Evolutionary conservation across 37 sponge, comb jelly and placozoan species (phyloP).

Genomic region (Halisarca cf. caerulea): DNA sequence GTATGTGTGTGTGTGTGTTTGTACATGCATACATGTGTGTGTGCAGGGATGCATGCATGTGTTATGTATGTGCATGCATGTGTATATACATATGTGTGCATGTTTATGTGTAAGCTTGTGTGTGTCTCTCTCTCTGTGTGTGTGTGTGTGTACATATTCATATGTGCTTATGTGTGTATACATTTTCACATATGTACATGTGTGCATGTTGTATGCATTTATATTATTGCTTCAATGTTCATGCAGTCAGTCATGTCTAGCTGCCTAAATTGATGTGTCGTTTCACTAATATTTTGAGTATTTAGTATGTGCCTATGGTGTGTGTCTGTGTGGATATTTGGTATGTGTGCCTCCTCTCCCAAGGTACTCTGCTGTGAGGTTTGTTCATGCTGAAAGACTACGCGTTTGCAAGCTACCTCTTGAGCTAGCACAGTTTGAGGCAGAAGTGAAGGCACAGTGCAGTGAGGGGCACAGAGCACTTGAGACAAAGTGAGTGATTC

Average conservation of each 20-base stretch:
- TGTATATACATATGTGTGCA: background rate
- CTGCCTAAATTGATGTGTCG: no score
- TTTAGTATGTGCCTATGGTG: background rate
- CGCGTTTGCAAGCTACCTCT: conserved; percentile 38
- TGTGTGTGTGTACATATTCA: background rate
- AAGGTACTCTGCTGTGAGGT: conserved; percentile 62
- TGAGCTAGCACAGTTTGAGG: conserved; percentile 63
- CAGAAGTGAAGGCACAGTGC: conserved; percentile 61
- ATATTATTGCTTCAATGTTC: no score
- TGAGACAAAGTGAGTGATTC: conserved; percentile 40
- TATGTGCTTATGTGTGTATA: background rate
- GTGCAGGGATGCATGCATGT: no score
- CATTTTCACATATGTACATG: no score
- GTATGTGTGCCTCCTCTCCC: no score
- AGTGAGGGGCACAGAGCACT: conserved; percentile 45
- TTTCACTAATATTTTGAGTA: no score
- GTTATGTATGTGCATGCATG: background rate
- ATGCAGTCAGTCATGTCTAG: no score
- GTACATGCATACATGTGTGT: background rate
- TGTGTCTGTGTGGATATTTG: no score
- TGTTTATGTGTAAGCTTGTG: background rate
- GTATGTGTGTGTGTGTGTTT: no score
- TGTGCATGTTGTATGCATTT: no score
- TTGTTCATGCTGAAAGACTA: conserved; percentile 55
- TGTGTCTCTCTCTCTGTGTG: background rate